Evolutionary conservation across 2,797 vertebrate genomes (phyloP).

Genomic region (Enteromius argenteus): DNA sequence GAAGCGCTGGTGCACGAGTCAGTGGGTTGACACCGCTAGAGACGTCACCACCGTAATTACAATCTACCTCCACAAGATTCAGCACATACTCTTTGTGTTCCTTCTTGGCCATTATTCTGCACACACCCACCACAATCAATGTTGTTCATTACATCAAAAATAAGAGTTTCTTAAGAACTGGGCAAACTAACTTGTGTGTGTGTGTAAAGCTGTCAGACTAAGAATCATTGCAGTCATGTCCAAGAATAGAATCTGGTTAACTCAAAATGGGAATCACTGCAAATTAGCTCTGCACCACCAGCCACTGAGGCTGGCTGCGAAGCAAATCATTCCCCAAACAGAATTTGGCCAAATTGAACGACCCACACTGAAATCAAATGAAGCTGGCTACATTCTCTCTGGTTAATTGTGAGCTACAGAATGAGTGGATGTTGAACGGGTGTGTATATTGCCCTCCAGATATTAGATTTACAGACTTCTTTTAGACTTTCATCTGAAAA

Average conservation of each 20-base stretch:
- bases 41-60: conserved; percentile 53
- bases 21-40: conserved; percentile 47
- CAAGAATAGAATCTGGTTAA: conserved; percentile 13
- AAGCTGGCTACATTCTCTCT: conserved; percentile 12
- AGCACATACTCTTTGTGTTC: conserved; percentile 54
- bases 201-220: background rate
- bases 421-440: conserved; percentile 6
- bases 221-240: background rate
- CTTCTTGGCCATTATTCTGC: conserved; percentile 24
- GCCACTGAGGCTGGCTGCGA: conserved; percentile 29
- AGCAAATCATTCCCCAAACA: conserved; percentile 35
- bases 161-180: background rate
- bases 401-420: conserved; percentile 15
- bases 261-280: conserved; percentile 16
- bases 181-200: background rate
- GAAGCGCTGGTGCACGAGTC: conserved; percentile 50
- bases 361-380: conserved; percentile 30
- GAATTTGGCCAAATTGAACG: conserved; percentile 19
- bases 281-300: conserved; percentile 40
- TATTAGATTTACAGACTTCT: background rate
- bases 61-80: conserved; percentile 52
- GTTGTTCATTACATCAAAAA: background rate
- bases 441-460: conserved; percentile 23
- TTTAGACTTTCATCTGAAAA: conserved; percentile 11
- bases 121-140: conserved; percentile 11